Conservation (phyloP, 2,888 invertebrate genomes). For the Fragum sueziense region DNA sequence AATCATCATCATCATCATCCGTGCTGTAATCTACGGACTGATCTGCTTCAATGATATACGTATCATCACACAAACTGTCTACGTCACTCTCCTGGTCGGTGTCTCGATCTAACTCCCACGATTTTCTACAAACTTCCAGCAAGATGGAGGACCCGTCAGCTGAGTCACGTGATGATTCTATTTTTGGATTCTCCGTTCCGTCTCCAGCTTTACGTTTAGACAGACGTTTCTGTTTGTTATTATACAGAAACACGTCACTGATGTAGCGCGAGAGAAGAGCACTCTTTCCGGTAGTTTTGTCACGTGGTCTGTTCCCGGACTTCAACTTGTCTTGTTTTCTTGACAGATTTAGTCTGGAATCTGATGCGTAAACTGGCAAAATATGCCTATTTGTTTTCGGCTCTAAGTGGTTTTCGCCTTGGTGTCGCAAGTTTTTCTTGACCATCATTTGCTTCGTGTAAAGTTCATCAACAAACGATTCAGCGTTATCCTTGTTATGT, state of each 20-base stretch:
- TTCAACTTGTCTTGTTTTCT: too few species aligned
- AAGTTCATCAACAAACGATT: not conserved
- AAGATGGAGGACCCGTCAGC: conserved; percentile 1
- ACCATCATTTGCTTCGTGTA: not conserved
- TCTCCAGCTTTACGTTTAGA: not conserved
- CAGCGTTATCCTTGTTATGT: not conserved
- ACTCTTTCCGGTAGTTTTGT: not conserved
- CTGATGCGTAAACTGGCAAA: too few species aligned
- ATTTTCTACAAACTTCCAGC: conserved; percentile 19
- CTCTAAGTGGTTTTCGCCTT: too few species aligned
- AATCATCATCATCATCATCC: not conserved
- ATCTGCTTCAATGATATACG: conserved; percentile 1
- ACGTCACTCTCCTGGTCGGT: conserved; percentile 28
- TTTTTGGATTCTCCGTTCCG: not conserved
- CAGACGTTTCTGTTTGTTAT: not conserved
- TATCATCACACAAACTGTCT: conserved; percentile 14
- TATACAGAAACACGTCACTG: conserved; percentile 2
- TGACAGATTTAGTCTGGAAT: too few species aligned
- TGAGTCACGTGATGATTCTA: conserved; percentile 11
- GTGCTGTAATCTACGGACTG: not conserved
- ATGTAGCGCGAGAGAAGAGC: conserved; percentile 1
- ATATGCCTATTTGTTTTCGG: too few species aligned
- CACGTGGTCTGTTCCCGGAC: not conserved
- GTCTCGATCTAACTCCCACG: conserved; percentile 28
- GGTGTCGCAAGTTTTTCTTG: too few species aligned